Percentiles rank a stretch among this genome's conserved stretches.
phyloP scores from a whole-genome alignment of 2,888 invertebrate species.

The Netelia virgata region DNA sequence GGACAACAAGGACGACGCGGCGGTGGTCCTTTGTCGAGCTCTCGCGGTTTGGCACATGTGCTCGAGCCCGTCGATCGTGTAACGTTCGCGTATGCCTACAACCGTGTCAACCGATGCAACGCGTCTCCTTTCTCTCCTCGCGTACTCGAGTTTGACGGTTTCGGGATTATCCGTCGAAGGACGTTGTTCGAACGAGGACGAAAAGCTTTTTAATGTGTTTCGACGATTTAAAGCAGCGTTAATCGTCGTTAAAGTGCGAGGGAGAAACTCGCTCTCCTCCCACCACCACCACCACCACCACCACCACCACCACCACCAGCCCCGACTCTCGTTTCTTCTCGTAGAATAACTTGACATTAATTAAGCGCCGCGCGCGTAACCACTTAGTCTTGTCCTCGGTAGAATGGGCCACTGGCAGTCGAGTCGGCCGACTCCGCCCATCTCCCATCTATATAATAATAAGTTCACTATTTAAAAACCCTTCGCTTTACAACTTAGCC shows the following conservation, averaged over 20 bases:
- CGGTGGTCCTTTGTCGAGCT: neutral
- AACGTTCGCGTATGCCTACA: no score
- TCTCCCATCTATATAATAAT: slow-evolving; percentile 4
- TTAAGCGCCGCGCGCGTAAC: slow-evolving; percentile 69
- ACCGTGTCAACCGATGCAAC: no score
- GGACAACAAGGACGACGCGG: no score
- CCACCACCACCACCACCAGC: neutral
- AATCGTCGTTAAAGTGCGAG: slow-evolving; percentile 54
- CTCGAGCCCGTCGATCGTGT: no score
- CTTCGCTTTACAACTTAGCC: no score
- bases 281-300: neutral
- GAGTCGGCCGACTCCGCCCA: slow-evolving; percentile 29
- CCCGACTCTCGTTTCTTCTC: slow-evolving; percentile 39
- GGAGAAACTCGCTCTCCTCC: slow-evolving; percentile 15
- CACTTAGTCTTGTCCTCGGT: slow-evolving; percentile 68
- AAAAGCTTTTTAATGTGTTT: slow-evolving; percentile 37
- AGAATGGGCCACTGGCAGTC: slow-evolving; percentile 53
- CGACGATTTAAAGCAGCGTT: slow-evolving; percentile 61
- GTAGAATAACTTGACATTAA: slow-evolving; percentile 72
- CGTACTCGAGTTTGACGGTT: no score
- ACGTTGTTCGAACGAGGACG: neutral
- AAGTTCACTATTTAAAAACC: no score
- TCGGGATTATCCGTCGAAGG: no score
- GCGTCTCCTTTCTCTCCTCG: no score
- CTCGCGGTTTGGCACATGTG: neutral